phyloP scores from a whole-genome alignment of 2,888 invertebrate species.

The Napeogenes inachia region DNA sequence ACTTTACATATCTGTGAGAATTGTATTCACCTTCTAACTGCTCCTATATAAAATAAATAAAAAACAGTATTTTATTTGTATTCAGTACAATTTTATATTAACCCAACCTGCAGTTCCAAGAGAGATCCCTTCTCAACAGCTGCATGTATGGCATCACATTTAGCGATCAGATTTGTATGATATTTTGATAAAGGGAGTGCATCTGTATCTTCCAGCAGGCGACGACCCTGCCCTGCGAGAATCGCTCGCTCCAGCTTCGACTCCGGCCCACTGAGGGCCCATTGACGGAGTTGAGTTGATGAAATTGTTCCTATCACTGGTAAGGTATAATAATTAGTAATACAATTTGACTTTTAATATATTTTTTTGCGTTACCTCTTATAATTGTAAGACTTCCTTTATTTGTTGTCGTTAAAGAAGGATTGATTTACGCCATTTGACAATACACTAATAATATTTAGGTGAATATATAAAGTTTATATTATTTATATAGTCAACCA shows the following conservation, averaged over 20 bases:
- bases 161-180: constrained; percentile 82
- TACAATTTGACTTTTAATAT: background rate
- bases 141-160: constrained; percentile 86
- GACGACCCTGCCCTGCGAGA: constrained; percentile 64
- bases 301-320: constrained; percentile 57
- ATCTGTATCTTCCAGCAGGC: constrained; percentile 57
- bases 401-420: too few species aligned
- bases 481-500: too few species aligned
- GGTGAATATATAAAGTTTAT: too few species aligned
- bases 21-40: constrained; percentile 61
- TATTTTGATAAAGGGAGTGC: constrained; percentile 50
- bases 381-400: background rate
- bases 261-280: constrained; percentile 57
- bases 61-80: background rate
- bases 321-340: background rate
- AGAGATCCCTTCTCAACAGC: constrained; percentile 86
- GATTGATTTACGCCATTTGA: too few species aligned
- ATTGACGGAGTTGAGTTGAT: constrained; percentile 59
- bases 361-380: background rate
- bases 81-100: too few species aligned
- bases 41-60: constrained; percentile 44
- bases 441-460: too few species aligned
- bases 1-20: constrained; percentile 61
- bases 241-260: constrained; percentile 68
- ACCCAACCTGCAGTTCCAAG: constrained; percentile 76